Evolutionary conservation across 2,113 vertebrate species (phyloP).

Genomic region (Camelus bactrianus): DNA sequence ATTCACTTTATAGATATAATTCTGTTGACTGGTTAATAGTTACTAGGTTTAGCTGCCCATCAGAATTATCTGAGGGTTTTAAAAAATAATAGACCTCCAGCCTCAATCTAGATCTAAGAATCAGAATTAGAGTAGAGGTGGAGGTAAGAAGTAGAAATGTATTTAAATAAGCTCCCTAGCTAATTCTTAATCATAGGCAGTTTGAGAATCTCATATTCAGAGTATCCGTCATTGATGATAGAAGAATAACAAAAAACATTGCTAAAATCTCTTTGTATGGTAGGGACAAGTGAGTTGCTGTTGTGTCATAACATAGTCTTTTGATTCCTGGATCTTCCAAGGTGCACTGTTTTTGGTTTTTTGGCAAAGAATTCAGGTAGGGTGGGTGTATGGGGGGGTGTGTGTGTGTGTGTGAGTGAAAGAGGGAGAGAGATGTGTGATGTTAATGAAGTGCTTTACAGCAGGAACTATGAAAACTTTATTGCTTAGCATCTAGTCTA

Average conservation of each 20-base stretch:
- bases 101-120: neutral
- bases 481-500: neutral
- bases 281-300: neutral
- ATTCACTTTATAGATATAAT: neutral
- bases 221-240: neutral
- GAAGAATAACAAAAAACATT: neutral
- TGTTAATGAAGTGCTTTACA: neutral
- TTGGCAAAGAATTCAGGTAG: neutral
- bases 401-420: neutral
- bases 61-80: slow-evolving; percentile 10
- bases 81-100: neutral
- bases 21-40: neutral
- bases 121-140: neutral
- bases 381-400: neutral
- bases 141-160: neutral
- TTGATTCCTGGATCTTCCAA: slow-evolving; percentile 41
- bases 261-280: neutral
- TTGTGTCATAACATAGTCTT: neutral
- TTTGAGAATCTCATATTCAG: neutral
- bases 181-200: neutral
- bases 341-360: neutral
- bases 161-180: slow-evolving; percentile 10
- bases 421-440: neutral
- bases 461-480: neutral
- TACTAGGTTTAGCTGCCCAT: slow-evolving; percentile 45